Base-by-base conservation (phyloP, 2,113 vertebrate genomes). In the Alces alces region DNA sequence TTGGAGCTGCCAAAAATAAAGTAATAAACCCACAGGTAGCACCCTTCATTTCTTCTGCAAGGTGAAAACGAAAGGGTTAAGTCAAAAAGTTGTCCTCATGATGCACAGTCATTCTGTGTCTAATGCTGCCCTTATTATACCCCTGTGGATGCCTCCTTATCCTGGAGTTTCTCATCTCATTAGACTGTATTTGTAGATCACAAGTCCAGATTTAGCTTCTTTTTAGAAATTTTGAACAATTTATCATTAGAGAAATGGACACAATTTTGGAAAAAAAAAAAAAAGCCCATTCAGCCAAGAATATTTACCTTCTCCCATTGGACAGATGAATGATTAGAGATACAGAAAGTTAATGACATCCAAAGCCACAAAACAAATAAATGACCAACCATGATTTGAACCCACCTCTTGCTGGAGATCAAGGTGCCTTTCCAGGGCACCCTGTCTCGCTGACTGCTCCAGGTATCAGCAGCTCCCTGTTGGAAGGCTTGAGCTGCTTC, bases 21-120 rank as follows among this genome's bases (percentile, higher is more conserved):
- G 64, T 36, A 10, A 9, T 70, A 70, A 36, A 21, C n/a, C 11
- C 6, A 12, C 9, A 4, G 10, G 1, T 7, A 50, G 54, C 7
- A 50, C 27, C 45, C 54, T 83, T 0, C 1, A 19, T 57, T 54
- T 25, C 3, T 25, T 36, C 45, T 50, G 13, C 30, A 33, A 60
- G 17, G 19, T 58, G 16, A n/a, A 13, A 78, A 33, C 16, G 5
- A 50, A 39, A 33, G 45, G 78, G 78, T 8, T 28, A n/a, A 28
- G 25, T 47, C n/a, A 47, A 36, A 16, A 2, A 7, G 0, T 7
- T 10, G 15, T 16, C 25, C 6, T 43, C 28, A 23, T 23, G 27
- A n/a, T 0, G 39, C 45, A 16, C 5, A 15, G 19, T 5, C 3
- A 1, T 64, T 7, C 16, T 21, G n/a, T 82, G 25, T 15, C 16